These are phyloP conservation scores for Pangasius mekongensis DNA, from an alignment of 2,797 vertebrate genomes.

Conservation along the genomic window DNA sequence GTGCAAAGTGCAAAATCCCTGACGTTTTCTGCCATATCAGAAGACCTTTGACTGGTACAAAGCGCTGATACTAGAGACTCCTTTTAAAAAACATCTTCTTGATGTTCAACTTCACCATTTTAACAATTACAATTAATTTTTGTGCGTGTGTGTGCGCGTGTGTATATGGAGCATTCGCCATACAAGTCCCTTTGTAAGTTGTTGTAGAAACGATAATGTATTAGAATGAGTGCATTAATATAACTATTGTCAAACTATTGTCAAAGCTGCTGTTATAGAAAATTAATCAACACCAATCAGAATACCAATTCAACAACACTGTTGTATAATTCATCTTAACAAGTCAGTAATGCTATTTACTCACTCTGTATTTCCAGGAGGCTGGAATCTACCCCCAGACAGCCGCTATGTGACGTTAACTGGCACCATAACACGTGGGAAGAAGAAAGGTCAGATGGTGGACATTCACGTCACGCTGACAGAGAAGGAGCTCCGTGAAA, in stretches of 20 bases:
- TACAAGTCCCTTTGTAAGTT: too few species aligned
- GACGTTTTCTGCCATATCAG: background rate
- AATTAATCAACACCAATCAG: background rate
- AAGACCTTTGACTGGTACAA: background rate
- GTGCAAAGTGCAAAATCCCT: background rate
- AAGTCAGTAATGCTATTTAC: background rate
- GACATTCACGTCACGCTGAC: slow-evolving; percentile 97
- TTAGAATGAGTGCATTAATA: background rate
- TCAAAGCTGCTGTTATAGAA: background rate
- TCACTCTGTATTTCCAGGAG: slow-evolving; percentile 67
- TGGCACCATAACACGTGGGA: slow-evolving; percentile 96
- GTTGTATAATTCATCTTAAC: background rate
- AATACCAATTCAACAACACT: too few species aligned
- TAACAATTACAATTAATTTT: too few species aligned
- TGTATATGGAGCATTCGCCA: background rate
- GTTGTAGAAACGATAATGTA: background rate
- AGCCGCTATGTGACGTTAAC: slow-evolving; percentile 96
- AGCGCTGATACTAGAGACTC: background rate
- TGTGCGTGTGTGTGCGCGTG: too few species aligned
- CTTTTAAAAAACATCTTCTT: background rate
- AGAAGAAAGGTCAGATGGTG: slow-evolving; percentile 98
- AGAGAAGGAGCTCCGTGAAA: slow-evolving; percentile 89
- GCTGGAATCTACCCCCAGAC: slow-evolving; percentile 88
- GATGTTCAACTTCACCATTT: background rate
- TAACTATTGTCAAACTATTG: background rate